Conservation (phyloP, 2,888 invertebrate genomes). For the Rhagonycha lutea region DNA sequence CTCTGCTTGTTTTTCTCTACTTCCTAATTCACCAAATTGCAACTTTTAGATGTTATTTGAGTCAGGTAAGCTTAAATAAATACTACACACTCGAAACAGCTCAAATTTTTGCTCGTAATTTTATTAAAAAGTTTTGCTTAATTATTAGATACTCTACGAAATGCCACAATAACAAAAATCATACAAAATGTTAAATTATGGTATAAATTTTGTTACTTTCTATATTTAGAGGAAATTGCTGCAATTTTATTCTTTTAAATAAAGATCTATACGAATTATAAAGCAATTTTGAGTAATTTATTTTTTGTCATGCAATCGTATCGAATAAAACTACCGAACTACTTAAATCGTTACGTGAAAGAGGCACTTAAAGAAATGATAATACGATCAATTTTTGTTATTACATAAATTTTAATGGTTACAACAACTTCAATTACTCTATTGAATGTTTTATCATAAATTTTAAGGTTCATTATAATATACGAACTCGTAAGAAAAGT, state of each 20-base stretch:
- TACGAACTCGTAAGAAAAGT: too few species aligned
- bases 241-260: not conserved
- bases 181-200: not conserved
- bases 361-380: not conserved
- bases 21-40: slow-evolving; percentile 3
- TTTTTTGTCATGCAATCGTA: not conserved
- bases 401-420: not conserved
- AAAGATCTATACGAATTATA: not conserved
- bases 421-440: not conserved
- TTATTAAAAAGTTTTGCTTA: not conserved
- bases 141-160: not conserved
- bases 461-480: too few species aligned
- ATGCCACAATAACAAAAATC: not conserved
- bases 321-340: not conserved
- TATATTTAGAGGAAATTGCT: not conserved
- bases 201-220: not conserved
- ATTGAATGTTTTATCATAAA: not conserved
- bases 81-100: not conserved
- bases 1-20: slow-evolving; percentile 2
- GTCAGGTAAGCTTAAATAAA: not conserved
- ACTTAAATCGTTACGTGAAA: not conserved
- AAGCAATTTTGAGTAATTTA: not conserved
- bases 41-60: slow-evolving; percentile 5
- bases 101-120: not conserved
- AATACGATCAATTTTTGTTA: not conserved